These are phyloP conservation scores for Epinotia nisella DNA, from an alignment of 2,888 invertebrate species.

Conservation along the genomic window DNA sequence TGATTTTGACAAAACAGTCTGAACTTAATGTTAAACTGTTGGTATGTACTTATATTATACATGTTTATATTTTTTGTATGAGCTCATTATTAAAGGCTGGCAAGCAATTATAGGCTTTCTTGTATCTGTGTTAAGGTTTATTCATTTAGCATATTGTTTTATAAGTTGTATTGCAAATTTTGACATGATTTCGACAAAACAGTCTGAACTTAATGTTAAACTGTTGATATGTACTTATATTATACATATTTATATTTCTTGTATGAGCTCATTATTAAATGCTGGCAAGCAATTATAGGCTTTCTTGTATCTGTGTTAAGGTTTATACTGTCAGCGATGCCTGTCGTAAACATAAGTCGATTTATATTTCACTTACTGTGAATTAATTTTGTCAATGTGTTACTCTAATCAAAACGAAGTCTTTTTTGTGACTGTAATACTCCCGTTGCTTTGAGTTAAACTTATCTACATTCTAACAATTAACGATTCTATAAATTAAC, in stretches of 20 bases:
- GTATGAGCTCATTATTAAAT: conserved; percentile 10
- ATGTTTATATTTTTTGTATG: conserved; percentile 2
- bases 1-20: conserved; percentile 18
- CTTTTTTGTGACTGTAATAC: too few species aligned
- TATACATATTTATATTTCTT: neutral
- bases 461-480: too few species aligned
- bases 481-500: too few species aligned
- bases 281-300: neutral
- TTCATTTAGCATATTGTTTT: conserved; percentile 26
- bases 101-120: neutral
- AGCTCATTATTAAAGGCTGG: conserved; percentile 1
- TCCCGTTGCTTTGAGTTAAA: neutral
- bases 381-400: neutral
- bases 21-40: conserved; percentile 22
- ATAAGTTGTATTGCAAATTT: too few species aligned
- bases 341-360: neutral
- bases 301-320: conserved; percentile 10
- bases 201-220: conserved; percentile 22
- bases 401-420: too few species aligned
- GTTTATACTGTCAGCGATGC: neutral
- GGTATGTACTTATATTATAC: conserved; percentile 6
- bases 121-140: conserved; percentile 9
- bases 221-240: conserved; percentile 16
- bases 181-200: conserved; percentile 11
- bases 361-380: neutral